Percentiles rank a stretch among this genome's conserved stretches.
Conservation (phyloP, 2,797 vertebrate genomes). For the Sitta carolinensis region DNA sequence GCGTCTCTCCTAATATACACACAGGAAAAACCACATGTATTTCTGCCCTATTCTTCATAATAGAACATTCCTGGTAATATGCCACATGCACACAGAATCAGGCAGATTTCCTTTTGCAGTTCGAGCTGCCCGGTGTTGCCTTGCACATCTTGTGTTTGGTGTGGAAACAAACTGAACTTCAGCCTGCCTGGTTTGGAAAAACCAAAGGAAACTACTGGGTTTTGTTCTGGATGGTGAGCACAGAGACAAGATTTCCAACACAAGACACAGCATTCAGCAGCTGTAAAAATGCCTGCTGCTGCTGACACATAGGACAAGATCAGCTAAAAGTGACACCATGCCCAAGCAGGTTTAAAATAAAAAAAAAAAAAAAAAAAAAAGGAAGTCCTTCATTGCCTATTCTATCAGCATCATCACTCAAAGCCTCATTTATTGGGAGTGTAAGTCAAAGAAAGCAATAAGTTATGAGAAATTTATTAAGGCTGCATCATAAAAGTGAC, state of each 20-base stretch:
- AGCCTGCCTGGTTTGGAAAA: not conserved
- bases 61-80: not conserved
- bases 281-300: not conserved
- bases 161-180: not conserved
- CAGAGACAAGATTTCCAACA: not conserved
- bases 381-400: not conserved
- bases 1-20: not conserved
- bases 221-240: not conserved
- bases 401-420: not conserved
- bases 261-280: not conserved
- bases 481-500: not conserved
- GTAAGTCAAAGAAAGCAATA: not conserved
- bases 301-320: not conserved
- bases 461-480: not conserved
- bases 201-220: not conserved
- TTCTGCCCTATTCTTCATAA: not conserved
- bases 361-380: not conserved
- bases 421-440: not conserved
- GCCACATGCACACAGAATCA: not conserved
- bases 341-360: not conserved
- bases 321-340: not conserved
- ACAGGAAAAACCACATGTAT: not conserved
- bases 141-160: not conserved
- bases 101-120: not conserved
- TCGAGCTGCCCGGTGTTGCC: not conserved